Evolutionary conservation across 1,140 invertebrate genomes (phyloP).

Genomic region (Drosophila erecta): DNA sequence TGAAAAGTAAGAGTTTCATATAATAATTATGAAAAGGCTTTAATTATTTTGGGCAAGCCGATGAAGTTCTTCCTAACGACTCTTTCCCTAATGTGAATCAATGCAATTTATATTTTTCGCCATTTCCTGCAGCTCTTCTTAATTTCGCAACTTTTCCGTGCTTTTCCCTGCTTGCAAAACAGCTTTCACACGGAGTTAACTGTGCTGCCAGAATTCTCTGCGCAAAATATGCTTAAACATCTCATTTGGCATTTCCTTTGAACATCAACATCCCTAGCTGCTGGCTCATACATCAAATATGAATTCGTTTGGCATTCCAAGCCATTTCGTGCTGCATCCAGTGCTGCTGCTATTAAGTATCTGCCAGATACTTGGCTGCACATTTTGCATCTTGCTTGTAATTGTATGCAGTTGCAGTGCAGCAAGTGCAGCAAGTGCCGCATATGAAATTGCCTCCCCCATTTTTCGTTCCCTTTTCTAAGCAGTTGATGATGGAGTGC

Average conservation of each 20-base stretch:
- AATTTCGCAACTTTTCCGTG: slow-evolving; percentile 3
- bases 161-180: background rate
- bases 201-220: background rate
- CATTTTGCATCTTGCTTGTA: slow-evolving; percentile 79
- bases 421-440: slow-evolving; percentile 51
- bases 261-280: slow-evolving; percentile 43
- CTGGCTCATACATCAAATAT: slow-evolving; percentile 52
- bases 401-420: slow-evolving; percentile 73
- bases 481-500: slow-evolving; percentile 41
- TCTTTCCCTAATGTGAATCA: background rate
- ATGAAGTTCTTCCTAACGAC: background rate
- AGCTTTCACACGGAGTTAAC: slow-evolving; percentile 22
- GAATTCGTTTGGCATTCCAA: slow-evolving; percentile 57
- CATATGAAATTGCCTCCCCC: slow-evolving; percentile 39
- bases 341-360: slow-evolving; percentile 70
- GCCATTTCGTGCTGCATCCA: slow-evolving; percentile 36
- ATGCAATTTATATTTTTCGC: background rate
- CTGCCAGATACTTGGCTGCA: slow-evolving; percentile 77
- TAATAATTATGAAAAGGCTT: background rate
- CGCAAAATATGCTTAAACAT: slow-evolving; percentile 47
- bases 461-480: background rate
- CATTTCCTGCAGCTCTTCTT: background rate
- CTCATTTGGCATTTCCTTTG: slow-evolving; percentile 53
- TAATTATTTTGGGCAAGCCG: background rate
- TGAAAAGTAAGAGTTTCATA: background rate